A percentile compares a stretch with the other conserved stretches of the same genome.
Conservation (phyloP, 1,140 invertebrate genomes). For the Apis laboriosa region DNA sequence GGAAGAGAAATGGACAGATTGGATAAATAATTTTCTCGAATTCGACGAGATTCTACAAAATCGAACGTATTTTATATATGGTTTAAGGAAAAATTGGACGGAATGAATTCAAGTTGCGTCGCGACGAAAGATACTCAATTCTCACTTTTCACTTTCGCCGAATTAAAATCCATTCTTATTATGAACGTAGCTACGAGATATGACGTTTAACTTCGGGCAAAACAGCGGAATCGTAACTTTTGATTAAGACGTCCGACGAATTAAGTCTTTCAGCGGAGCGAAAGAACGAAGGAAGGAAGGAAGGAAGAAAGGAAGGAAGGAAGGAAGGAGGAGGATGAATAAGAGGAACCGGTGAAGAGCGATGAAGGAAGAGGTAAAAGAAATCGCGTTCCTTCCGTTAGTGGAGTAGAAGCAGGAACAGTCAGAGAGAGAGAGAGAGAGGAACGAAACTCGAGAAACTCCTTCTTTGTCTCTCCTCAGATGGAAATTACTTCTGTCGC, state of each 20-base stretch:
- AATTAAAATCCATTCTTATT: constrained; percentile 64
- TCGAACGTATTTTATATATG: too few relatives aligned
- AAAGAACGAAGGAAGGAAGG: not conserved
- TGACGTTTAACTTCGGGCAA: constrained; percentile 53
- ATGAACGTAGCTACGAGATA: not conserved
- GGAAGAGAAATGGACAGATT: too few relatives aligned
- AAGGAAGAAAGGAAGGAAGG: not conserved
- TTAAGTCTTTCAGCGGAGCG: constrained; percentile 41
- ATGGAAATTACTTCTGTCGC: constrained; percentile 39
- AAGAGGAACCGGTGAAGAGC: not conserved
- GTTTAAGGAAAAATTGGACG: too few relatives aligned
- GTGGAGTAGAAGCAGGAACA: not conserved
- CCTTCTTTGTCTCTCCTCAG: not conserved
- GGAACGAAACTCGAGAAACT: constrained; percentile 44
- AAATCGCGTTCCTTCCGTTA: not conserved
- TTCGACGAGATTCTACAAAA: too few relatives aligned
- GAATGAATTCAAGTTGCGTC: too few relatives aligned
- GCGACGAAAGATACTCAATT: constrained; percentile 30
- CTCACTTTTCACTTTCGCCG: constrained; percentile 57
- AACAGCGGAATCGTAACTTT: constrained; percentile 63
- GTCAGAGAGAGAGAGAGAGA: not conserved
- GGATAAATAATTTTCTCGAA: too few relatives aligned
- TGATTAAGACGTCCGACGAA: constrained; percentile 63
- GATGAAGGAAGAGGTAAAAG: not conserved
- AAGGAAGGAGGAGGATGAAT: not conserved